Conservation (phyloP, 2,888 invertebrate genomes). For the Amiota mariae region DNA sequence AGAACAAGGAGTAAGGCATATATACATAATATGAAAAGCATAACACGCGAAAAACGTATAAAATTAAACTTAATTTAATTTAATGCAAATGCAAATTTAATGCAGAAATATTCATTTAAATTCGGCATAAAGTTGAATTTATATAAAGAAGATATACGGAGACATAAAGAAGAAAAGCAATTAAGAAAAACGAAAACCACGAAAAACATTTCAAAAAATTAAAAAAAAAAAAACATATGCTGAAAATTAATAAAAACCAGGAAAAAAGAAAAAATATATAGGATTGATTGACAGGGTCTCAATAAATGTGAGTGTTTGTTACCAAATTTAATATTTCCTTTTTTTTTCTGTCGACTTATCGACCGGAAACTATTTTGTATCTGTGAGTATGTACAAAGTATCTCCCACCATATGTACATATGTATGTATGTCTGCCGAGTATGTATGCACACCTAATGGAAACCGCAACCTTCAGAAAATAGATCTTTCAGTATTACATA, state of each 20-base stretch:
- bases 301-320: neutral
- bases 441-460: conserved; percentile 43
- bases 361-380: conserved; percentile 30
- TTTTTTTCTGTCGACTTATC: neutral
- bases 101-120: neutral
- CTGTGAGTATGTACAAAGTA: conserved; percentile 1
- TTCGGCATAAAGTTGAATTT: neutral
- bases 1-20: no score
- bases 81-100: conserved; percentile 18
- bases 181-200: neutral
- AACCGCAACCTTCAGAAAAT: conserved; percentile 51
- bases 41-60: conserved; percentile 19
- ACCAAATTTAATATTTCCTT: neutral
- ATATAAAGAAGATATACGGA: neutral
- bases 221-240: neutral
- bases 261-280: neutral
- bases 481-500: neutral
- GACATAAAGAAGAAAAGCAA: neutral
- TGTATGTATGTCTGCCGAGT: no score
- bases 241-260: neutral
- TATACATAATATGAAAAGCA: no score
- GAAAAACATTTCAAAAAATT: neutral
- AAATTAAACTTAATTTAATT: conserved; percentile 4
- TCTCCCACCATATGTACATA: no score
- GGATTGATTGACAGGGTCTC: conserved; percentile 42